A percentile compares a stretch with the other conserved stretches of the same genome.
Evolutionary conservation across 2,888 invertebrate species (phyloP).

Genomic region (Eupithecia vulgata): DNA sequence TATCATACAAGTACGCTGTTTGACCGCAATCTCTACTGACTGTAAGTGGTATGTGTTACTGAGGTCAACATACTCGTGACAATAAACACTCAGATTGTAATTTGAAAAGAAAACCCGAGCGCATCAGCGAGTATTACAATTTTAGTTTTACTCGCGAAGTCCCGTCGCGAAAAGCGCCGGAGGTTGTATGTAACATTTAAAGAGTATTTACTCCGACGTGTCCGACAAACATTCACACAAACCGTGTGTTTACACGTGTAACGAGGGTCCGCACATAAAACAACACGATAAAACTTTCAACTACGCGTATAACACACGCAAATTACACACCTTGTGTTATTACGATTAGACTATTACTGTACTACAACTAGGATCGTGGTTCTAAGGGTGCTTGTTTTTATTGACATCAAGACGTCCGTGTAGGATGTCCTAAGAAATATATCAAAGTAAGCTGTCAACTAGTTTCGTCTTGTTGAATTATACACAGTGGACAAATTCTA

Average conservation of each 20-base stretch:
- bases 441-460: no score
- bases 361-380: not conserved
- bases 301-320: not conserved
- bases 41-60: no score
- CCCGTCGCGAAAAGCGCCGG: not conserved
- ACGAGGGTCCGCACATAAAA: not conserved
- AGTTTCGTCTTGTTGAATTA: no score
- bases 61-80: no score
- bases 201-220: not conserved
- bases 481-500: no score
- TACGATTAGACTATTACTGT: not conserved
- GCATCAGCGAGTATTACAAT: no score
- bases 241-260: not conserved
- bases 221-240: not conserved
- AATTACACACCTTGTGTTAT: not conserved
- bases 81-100: no score
- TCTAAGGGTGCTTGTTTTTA: not conserved
- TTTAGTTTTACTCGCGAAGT: no score
- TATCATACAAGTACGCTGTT: no score
- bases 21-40: no score
- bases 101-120: no score
- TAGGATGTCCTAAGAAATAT: not conserved
- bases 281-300: not conserved
- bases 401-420: not conserved
- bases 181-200: not conserved